A percentile compares a stretch with the other conserved stretches of the same genome.
These are phyloP conservation scores for Brachionus plicatilis DNA, from an alignment of 1,140 invertebrate species.

Conservation along the genomic window DNA sequence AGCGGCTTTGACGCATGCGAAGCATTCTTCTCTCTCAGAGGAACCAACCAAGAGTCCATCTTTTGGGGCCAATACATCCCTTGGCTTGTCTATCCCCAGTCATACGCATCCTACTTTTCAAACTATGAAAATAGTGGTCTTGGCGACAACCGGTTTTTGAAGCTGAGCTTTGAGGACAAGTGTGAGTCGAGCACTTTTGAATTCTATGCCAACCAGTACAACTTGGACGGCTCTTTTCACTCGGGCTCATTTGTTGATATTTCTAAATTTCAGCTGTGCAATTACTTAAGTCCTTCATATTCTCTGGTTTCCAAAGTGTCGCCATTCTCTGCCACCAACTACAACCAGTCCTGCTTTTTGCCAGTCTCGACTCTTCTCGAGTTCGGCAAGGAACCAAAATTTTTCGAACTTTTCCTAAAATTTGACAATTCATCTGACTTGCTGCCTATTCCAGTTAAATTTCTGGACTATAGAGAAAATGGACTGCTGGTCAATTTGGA, in stretches of 20 bases:
- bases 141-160: conserved; percentile 48
- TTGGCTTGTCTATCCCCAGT: conserved; percentile 59
- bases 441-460: conserved; percentile 60
- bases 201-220: conserved; percentile 48
- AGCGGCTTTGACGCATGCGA: conserved; percentile 56
- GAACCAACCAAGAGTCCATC: neutral
- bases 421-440: conserved; percentile 54
- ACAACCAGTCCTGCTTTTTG: conserved; percentile 56
- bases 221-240: conserved; percentile 46
- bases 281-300: conserved; percentile 49
- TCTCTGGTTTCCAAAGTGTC: conserved; percentile 56
- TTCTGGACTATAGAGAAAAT: conserved; percentile 49
- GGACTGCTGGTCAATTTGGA: conserved; percentile 44
- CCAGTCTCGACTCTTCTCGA: conserved; percentile 56
- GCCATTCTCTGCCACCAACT: conserved; percentile 57
- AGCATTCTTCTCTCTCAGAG: conserved; percentile 49
- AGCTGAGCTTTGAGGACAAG: conserved; percentile 43
- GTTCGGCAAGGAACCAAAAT: conserved; percentile 51
- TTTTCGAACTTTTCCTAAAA: conserved; percentile 60
- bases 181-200: conserved; percentile 57
- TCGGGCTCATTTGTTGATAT: conserved; percentile 43
- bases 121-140: conserved; percentile 56
- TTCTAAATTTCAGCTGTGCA: conserved; percentile 47
- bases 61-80: conserved; percentile 47
- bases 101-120: conserved; percentile 54